Evolutionary conservation across 2,797 vertebrate genomes (phyloP), one percentile per base, ranked within the genome.

Genomic region (Danio choprae): DNA sequence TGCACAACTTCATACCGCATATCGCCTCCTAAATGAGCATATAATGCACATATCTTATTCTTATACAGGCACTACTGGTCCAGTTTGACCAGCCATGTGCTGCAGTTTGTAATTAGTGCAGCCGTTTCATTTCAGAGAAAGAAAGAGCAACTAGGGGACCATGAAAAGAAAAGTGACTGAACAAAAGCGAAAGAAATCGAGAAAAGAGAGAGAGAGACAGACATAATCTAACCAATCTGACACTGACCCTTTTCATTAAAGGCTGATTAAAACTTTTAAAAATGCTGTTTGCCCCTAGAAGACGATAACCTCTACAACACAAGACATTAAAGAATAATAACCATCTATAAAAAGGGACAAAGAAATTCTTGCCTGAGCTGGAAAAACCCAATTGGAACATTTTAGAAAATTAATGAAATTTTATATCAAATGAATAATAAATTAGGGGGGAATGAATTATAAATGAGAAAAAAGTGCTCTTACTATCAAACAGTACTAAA

Each of bases 401-500:
- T 95, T 94, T 94, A 92, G 92, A 94, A 94, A 95, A 94, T 95
- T 93, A 94, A 95, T 95, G 92, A 94, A 93, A 94, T 93, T 94
- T 94, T 94, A 93, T 91, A 94, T 93, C 92, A 94, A 94, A 94
- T 95, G 92, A 94, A 95, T 95, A 92, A 94, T 94, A 92, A 93
- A 94, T 93, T 92, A 93, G 89, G 85, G 85, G 86, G 84, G 89
- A 89, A 94, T 94, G 89, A 95, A 94, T 95, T 92, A 93, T 92
- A 93, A 90, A 95, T 94, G 82, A 86, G 87, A 84, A 84, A 91
- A 89, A 92, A 91, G 91, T 92, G 89, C 87, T 92, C 87, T 86
- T 91, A 88, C 90, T 91, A 93, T 92, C 91, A 92, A 91, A 91
- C 89, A 91, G 89, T 88, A 80, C 81, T 81, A 86, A 86, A 92